Conservation (phyloP, 2,888 invertebrate genomes). For the Aethes cnicana region DNA sequence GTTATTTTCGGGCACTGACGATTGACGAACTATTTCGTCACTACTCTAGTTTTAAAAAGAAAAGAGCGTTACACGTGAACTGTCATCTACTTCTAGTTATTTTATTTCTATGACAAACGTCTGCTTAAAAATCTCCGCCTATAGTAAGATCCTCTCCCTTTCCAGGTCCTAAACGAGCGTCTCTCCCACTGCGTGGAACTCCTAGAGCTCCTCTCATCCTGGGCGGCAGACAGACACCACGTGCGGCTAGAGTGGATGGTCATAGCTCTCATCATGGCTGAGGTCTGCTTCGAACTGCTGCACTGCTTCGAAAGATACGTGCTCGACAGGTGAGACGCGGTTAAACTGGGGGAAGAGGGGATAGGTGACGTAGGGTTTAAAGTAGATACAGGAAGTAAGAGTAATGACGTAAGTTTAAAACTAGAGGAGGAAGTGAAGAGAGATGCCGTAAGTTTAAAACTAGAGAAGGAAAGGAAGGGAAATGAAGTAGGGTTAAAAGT, state of each 20-base stretch:
- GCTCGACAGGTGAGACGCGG: constrained; percentile 24
- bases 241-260: constrained; percentile 98
- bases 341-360: not conserved
- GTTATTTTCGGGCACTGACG: no score
- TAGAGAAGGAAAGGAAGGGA: not conserved
- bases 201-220: constrained; percentile 92
- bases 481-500: not conserved
- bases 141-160: no score
- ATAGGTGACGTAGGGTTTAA: not conserved
- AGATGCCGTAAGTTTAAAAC: not conserved
- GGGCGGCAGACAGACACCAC: constrained; percentile 96
- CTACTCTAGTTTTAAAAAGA: no score
- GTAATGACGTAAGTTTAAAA: not conserved
- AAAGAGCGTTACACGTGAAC: no score
- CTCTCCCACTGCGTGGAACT: constrained; percentile 96
- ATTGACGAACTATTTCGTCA: no score
- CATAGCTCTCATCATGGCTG: constrained; percentile 96
- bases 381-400: constrained; percentile 14
- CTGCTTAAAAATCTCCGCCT: no score
- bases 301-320: constrained; percentile 87
- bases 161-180: constrained; percentile 96
- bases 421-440: not conserved
- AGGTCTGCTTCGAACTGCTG: constrained; percentile 93
- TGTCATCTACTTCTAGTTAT: no score
- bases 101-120: no score